Evolutionary conservation across 2,797 vertebrate species (phyloP).

Genomic region (Channallabes apus): DNA sequence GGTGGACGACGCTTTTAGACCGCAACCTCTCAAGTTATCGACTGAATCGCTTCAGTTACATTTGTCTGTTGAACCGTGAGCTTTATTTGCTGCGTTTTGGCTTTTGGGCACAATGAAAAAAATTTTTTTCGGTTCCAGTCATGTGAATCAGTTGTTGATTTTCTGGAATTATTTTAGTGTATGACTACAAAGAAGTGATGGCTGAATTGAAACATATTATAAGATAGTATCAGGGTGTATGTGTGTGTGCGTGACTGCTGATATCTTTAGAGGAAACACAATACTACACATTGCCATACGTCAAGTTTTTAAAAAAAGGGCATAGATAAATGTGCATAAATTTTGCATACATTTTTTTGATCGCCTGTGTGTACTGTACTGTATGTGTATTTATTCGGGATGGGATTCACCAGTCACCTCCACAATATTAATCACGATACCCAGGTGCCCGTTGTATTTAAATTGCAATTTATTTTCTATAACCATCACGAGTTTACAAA

Average conservation of each 20-base stretch:
- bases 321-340: too few species aligned
- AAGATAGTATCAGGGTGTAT: not conserved
- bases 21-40: conserved; percentile 18
- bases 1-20: conserved; percentile 13
- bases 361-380: too few species aligned
- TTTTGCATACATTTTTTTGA: too few species aligned
- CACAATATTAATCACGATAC: too few species aligned
- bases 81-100: not conserved
- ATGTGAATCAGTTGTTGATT: not conserved
- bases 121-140: conserved; percentile 14
- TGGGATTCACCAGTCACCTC: too few species aligned
- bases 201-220: not conserved
- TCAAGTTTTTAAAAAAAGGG: too few species aligned
- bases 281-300: too few species aligned
- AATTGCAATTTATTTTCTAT: too few species aligned
- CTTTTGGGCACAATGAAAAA: conserved; percentile 9
- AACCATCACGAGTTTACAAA: too few species aligned
- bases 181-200: not conserved
- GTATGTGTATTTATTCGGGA: too few species aligned
- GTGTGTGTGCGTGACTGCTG: not conserved
- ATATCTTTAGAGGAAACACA: too few species aligned
- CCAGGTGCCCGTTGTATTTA: too few species aligned
- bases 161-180: not conserved
- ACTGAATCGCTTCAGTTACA: conserved; percentile 20
- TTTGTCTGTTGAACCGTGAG: conserved; percentile 10